Base-by-base conservation (phyloP, 1,140 invertebrate species). In the Nephotettix cincticeps region DNA sequence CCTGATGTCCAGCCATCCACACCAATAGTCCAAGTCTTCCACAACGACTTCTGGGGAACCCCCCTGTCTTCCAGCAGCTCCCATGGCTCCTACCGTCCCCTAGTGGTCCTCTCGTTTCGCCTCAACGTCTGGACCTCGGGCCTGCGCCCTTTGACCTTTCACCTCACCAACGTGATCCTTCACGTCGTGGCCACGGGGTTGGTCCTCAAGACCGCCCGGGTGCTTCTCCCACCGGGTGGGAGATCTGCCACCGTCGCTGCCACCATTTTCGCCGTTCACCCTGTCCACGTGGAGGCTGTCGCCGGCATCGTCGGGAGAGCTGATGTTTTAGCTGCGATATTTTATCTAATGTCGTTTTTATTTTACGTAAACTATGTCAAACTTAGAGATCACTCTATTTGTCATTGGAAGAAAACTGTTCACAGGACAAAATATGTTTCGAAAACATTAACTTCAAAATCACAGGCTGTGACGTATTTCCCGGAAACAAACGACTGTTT, bases 281-380 rank as follows among this genome's bases (percentile, higher is more conserved):
- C 97, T 17, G 90, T 99, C 74, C 97, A 99, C 82, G 94, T 93
- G 32, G 97, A 99, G 83, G 94, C 96, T 0, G 96, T 99, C 9
- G 94, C 96, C 14, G 95, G 95, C n/a, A 89, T 99, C 58, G 96
- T 99, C 9, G 97, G 97, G 9, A 86, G 96, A 75, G 97, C 97
- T 3, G 97, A 99, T 83, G 84, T 98, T 21, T 88, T 95, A 9
- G 93, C 94, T 23, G 95, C 94, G 77, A 90, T 97, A 72, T 93
- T 98, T 81, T 97, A 93, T 77, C 86, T 99, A 56, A 81, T 92
- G 27, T 90, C 94, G 74, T 93, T 99, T 77, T 85, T 97, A 65
- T 86, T 89, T n/a, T 96, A 95, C 80, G 84, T 87, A 64, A 86
- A 88, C 47, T 84, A 86, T 76, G 81, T 81, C 4, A 25, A 51